Base-by-base conservation (phyloP, 2,113 vertebrate genomes). In the Atlantisia rogersi region DNA sequence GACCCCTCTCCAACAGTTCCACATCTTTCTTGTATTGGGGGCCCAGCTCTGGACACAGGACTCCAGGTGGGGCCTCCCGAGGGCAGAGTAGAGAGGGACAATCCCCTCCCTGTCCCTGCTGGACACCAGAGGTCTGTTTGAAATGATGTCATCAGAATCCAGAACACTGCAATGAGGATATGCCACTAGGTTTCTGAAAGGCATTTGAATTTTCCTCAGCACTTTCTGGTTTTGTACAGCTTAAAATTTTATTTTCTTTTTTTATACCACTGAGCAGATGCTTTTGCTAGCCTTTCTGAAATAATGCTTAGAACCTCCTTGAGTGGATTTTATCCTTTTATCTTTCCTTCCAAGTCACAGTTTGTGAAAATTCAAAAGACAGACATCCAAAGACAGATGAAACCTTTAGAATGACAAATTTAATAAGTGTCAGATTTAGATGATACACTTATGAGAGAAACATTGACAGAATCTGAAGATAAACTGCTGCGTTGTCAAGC, bases 371-470 rank as follows among this genome's bases (percentile, higher is more conserved):
- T 65, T 92, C 79, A 70, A 63, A 77, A 86, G 82, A 31, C 20
- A 78, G 39, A 37, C 39, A 81, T 95, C 29, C 53, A 58, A 90
- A 95, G 83, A 73, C 9, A 84, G 58, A 78, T 37, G n/a, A 94
- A 94, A 92, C n/a, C 53, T 93, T 90, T 74, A 76, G 58, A 94
- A 87, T 89, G 83, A 92, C 53, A 89, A 82, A 95, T 82, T 86
- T 90, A 90, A 42, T 93, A 90, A 76, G 65, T 86, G 82, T 94
- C 69, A 94, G 76, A 86, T 94, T 53, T 84, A 86, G 65, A 94
- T 73, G 40, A 91, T 92, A 82, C 12, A 35, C 42, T 90, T 94
- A 65, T 1, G 68, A 93, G 85, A 68, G 71, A 94, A 90, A 90
- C 69, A 81, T 32, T 58, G 68, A 73, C 77, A 79, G 84, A 92